Evolutionary conservation across 2,888 invertebrate species (phyloP), one percentile per base, ranked within the genome.

Genomic region (Caenorhabditis macrosperma): DNA sequence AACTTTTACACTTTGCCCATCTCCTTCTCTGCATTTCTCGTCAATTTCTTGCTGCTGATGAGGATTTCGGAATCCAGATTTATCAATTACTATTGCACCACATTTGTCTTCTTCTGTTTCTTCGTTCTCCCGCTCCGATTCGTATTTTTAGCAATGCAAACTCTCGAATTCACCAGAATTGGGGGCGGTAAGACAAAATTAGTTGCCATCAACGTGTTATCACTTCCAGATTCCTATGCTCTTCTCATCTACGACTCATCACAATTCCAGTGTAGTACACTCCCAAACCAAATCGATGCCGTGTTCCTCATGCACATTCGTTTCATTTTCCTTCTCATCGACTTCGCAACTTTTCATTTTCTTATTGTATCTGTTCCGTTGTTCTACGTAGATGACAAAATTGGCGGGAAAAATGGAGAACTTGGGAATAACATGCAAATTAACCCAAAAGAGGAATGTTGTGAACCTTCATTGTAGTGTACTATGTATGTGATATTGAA

Each of bases 111-210:
- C 28, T 59, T 59, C 28, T 59, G 59, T n/a, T 2, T 59, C 26
- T 4, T 59, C 28, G 59, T 59, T n/a, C 44, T 44, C 41, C 59
- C 59, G 0, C 3, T 59, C 24, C 59, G 59, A 10, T 59, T 59
- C n/a, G 4, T 28, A n/a, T 59, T 59, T 17, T 44, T 59, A 1
- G 59, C 44, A 5, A 59, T 59, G 59, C 59, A 59, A 44, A 59
- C 59, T 10, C 28, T 59, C 4, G 59, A 59, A 28, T 59, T 59
- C 22, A 59, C 59, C 28, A 44, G n/a, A 24, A 24, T 59, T n/a
- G 59, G 59, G 20, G 59, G 59, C 24, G 59, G 59, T 59, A 6
- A 20, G 1, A 24, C 33, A 30, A 28, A 30, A 17, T 1, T 26
- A 17, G 6, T 22, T 24, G n/a, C n/a, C n/a, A n/a, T n/a, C n/a